Evolutionary conservation across 2,797 vertebrate species (phyloP).

Genomic region (Chloroceryle inda): DNA sequence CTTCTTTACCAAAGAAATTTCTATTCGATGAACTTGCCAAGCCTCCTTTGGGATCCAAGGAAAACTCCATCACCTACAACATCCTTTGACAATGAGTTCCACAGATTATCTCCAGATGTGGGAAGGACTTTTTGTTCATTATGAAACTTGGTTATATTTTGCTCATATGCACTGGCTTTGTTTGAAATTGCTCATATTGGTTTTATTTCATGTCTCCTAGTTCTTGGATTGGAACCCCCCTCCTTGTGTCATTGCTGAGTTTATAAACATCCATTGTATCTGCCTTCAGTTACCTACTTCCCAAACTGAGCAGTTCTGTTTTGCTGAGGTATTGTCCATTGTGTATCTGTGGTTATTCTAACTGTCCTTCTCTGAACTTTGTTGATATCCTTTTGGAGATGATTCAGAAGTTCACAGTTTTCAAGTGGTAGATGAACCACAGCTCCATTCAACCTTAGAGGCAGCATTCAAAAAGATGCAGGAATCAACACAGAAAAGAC

Average conservation of each 20-base stretch:
- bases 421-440: neutral
- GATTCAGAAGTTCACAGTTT: neutral
- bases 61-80: neutral
- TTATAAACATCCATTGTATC: fast-evolving
- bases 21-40: neutral
- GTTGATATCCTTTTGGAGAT: neutral
- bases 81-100: neutral
- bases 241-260: neutral
- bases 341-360: neutral
- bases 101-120: neutral
- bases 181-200: neutral
- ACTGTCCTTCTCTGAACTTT: neutral
- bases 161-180: neutral
- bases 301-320: neutral
- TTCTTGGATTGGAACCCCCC: neutral
- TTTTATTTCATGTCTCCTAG: neutral
- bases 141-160: neutral
- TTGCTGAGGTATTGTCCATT: neutral
- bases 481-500: neutral
- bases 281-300: neutral
- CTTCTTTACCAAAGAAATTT: neutral
- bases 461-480: neutral
- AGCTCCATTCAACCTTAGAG: fast-evolving
- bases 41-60: neutral
- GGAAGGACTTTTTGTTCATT: neutral